phyloP scores from a whole-genome alignment of 2,113 vertebrate species.

The Chelonoidis abingdonii region DNA sequence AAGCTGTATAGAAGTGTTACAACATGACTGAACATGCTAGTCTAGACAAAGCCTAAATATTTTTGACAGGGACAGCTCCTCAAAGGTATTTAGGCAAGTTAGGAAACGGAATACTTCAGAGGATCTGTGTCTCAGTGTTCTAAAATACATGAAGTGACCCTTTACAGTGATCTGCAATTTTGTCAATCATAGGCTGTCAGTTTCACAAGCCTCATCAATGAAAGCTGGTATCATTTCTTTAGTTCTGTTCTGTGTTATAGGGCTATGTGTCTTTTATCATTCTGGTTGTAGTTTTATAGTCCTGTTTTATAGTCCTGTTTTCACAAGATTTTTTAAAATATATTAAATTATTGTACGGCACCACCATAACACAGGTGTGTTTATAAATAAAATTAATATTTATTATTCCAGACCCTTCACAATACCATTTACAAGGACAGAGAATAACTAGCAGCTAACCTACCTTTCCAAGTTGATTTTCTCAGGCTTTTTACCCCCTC shows the following conservation, averaged over 20 bases:
- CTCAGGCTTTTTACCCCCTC: neutral
- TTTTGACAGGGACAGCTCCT: neutral
- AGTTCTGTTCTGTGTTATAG: fast-evolving
- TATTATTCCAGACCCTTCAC: slow-evolving; percentile 9
- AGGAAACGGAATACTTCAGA: too few relatives aligned
- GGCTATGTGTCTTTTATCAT: neutral
- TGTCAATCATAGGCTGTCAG: neutral
- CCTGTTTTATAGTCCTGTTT: neutral
- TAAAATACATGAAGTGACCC: neutral
- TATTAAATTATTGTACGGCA: neutral
- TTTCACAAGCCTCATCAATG: neutral
- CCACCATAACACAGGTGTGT: neutral
- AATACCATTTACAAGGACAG: neutral
- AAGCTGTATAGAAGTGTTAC: neutral
- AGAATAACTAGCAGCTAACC: neutral
- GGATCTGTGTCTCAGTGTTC: neutral
- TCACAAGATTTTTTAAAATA: neutral
- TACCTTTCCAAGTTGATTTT: neutral
- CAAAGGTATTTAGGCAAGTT: neutral
- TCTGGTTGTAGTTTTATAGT: neutral
- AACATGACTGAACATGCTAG: neutral
- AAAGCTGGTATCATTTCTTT: neutral
- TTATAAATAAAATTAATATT: slow-evolving; percentile 44
- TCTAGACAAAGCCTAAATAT: neutral
- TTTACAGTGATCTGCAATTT: neutral